Percentiles rank a stretch among this genome's conserved stretches.
These are phyloP conservation scores for Sparidentex hasta DNA, from an alignment of 2,797 vertebrate genomes.

Conservation along the genomic window DNA sequence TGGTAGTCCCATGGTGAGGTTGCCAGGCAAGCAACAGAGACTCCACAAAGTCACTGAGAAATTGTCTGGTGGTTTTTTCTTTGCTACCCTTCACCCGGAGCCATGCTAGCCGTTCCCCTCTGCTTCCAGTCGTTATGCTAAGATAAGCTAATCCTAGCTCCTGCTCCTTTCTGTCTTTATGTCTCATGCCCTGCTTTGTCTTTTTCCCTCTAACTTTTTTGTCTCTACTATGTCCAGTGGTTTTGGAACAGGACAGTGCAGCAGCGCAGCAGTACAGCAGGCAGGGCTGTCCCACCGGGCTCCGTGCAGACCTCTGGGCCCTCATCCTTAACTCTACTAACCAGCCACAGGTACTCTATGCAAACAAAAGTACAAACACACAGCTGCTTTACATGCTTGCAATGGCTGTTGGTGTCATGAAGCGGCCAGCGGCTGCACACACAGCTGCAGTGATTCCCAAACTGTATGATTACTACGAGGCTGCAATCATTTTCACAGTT, in stretches of 20 bases:
- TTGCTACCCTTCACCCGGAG: background rate
- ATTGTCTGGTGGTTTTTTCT: no score
- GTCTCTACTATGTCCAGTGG: slow-evolving; percentile 80
- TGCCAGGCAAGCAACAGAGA: background rate
- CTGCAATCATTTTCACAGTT: slow-evolving; percentile 2
- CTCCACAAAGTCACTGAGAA: slow-evolving; percentile 5
- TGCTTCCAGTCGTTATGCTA: background rate
- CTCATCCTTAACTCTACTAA: slow-evolving; percentile 94
- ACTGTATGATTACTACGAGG: slow-evolving; percentile 27
- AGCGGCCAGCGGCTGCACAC: slow-evolving; percentile 21
- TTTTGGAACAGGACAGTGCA: slow-evolving; percentile 92
- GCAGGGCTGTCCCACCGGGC: slow-evolving; percentile 94
- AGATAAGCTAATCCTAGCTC: background rate
- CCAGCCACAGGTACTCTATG: slow-evolving; percentile 89
- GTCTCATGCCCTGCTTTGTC: background rate
- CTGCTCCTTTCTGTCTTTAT: background rate
- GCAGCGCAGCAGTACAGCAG: slow-evolving; percentile 96
- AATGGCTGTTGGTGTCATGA: slow-evolving; percentile 19
- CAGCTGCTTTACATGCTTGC: background rate
- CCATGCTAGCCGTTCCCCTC: background rate
- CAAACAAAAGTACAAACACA: slow-evolving; percentile 30
- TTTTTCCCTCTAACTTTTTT: background rate
- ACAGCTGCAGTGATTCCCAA: slow-evolving; percentile 75
- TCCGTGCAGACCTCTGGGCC: slow-evolving; percentile 94
- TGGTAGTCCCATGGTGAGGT: background rate